phyloP scores from a whole-genome alignment of 1,140 invertebrate species.

The Vanessa atalanta region DNA sequence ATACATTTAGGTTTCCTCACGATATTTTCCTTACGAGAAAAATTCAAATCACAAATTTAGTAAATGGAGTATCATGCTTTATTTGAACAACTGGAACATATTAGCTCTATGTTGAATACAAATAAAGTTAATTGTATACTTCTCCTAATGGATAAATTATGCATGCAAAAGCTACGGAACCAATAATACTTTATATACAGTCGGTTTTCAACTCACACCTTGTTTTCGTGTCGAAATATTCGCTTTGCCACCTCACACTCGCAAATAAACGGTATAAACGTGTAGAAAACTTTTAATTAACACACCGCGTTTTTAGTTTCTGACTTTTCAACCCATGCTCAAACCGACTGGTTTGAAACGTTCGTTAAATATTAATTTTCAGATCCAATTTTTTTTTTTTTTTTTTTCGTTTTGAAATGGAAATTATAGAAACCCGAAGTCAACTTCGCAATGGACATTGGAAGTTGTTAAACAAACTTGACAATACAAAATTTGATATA shows the following conservation, averaged over 20 bases:
- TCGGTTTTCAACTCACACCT: slow-evolving; percentile 1
- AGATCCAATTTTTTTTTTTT: background rate
- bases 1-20: too few relatives aligned
- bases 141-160: too few relatives aligned
- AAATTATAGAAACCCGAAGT: background rate
- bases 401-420: background rate
- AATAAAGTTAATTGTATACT: too few relatives aligned
- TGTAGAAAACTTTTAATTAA: slow-evolving; percentile 39
- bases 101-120: too few relatives aligned
- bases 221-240: slow-evolving; percentile 30
- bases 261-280: slow-evolving; percentile 27
- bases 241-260: slow-evolving; percentile 21
- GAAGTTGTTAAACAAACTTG: too few relatives aligned
- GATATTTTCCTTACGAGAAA: too few relatives aligned
- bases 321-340: slow-evolving; percentile 17
- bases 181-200: background rate
- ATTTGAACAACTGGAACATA: too few relatives aligned
- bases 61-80: too few relatives aligned
- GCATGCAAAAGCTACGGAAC: too few relatives aligned
- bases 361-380: slow-evolving; percentile 21
- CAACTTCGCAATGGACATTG: too few relatives aligned
- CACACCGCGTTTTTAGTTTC: slow-evolving; percentile 26
- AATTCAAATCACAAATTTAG: too few relatives aligned
- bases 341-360: slow-evolving; percentile 9
- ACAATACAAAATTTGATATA: too few relatives aligned